These are phyloP conservation scores for Botia kubotai DNA, from an alignment of 2,797 vertebrate species.

Conservation along the genomic window DNA sequence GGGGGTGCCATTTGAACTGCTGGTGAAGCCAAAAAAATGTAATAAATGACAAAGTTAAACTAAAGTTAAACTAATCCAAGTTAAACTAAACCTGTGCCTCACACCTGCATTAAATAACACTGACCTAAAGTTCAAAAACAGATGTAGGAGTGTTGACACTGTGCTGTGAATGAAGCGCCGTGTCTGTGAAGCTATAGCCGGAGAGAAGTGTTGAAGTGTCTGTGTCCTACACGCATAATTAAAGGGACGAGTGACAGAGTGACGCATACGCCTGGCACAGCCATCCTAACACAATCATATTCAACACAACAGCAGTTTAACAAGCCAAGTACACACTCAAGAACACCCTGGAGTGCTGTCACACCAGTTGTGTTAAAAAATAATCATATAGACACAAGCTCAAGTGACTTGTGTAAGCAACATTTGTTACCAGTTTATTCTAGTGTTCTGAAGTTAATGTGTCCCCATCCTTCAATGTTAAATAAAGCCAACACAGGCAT, in stretches of 20 bases:
- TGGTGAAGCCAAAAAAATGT: no score
- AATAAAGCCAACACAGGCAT: not conserved
- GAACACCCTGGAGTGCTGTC: slow-evolving; percentile 31
- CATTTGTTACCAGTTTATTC: slow-evolving; percentile 9
- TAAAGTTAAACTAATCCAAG: not conserved
- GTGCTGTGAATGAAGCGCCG: slow-evolving; percentile 3
- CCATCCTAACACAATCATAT: slow-evolving; percentile 63
- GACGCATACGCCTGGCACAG: slow-evolving; percentile 63
- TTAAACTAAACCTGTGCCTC: not conserved
- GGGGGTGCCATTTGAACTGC: no score
- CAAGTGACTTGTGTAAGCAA: not conserved
- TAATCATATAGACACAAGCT: not conserved
- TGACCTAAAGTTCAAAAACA: slow-evolving; percentile 38
- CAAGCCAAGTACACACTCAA: slow-evolving; percentile 52
- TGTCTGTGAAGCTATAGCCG: slow-evolving; percentile 27
- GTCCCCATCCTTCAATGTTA: not conserved
- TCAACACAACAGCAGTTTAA: slow-evolving; percentile 62
- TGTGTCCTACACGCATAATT: slow-evolving; percentile 60
- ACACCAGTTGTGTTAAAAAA: slow-evolving; percentile 26
- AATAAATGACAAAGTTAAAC: no score
- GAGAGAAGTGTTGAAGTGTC: slow-evolving; percentile 40
- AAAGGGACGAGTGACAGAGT: slow-evolving; percentile 66
- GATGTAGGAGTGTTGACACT: not conserved
- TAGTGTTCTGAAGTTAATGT: not conserved
- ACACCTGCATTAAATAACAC: slow-evolving; percentile 23